These are phyloP conservation scores for Ophiodon elongatus DNA, from an alignment of 2,113 vertebrate species.

Conservation along the genomic window DNA sequence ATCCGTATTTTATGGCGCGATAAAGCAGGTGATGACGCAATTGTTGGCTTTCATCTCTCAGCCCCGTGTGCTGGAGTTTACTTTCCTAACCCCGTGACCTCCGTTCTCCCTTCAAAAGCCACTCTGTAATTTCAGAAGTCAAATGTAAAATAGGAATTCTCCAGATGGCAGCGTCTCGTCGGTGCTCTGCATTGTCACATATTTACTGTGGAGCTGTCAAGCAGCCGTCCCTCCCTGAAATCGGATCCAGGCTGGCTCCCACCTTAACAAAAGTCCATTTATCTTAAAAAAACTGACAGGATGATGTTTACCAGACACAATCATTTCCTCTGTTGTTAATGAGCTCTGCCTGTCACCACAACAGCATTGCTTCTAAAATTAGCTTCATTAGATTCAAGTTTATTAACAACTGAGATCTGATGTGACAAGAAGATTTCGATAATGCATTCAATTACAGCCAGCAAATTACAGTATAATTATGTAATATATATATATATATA, in stretches of 20 bases:
- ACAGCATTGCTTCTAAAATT: neutral
- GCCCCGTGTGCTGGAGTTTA: slow-evolving; percentile 9
- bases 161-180: neutral
- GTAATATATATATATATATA: neutral
- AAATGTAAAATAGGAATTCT: slow-evolving; percentile 20
- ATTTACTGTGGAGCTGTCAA: slow-evolving; percentile 37
- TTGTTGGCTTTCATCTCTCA: neutral
- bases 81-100: slow-evolving; percentile 6
- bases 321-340: neutral
- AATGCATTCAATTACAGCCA: neutral
- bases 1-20: neutral
- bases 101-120: neutral
- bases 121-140: slow-evolving; percentile 12
- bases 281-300: slow-evolving; percentile 19
- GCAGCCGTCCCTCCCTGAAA: slow-evolving; percentile 41
- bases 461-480: neutral
- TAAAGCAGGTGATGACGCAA: neutral
- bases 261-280: slow-evolving; percentile 27
- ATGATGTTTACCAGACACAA: slow-evolving; percentile 10
- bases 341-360: neutral
- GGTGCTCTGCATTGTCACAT: slow-evolving; percentile 35
- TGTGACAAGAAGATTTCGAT: neutral
- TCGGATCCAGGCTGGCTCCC: slow-evolving; percentile 49
- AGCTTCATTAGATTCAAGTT: slow-evolving; percentile 10
- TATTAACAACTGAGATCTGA: neutral